A percentile compares a stretch with the other conserved stretches of the same genome.
Evolutionary conservation across 2,888 invertebrate genomes (phyloP).

Genomic region (Pinctada fucata): DNA sequence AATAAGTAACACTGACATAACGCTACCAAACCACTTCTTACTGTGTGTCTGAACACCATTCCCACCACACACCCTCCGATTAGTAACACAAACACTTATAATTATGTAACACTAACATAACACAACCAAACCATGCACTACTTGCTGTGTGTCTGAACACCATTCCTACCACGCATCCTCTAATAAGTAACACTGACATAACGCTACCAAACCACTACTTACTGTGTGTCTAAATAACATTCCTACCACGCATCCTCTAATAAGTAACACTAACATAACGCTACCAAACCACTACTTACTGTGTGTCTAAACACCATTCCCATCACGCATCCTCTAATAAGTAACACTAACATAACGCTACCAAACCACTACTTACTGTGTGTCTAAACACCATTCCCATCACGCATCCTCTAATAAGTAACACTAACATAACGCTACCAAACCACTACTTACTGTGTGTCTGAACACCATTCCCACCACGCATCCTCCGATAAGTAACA

Average conservation of each 20-base stretch:
- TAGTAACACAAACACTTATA: constrained; percentile 63
- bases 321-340: constrained; percentile 63
- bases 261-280: too few relatives aligned
- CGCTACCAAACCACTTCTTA: constrained; percentile 43
- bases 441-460: constrained; percentile 57
- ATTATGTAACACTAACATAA: too few relatives aligned
- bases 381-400: too few relatives aligned
- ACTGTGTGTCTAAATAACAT: constrained; percentile 67
- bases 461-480: constrained; percentile 66
- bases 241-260: constrained; percentile 65
- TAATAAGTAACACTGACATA: constrained; percentile 59
- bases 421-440: too few relatives aligned
- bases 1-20: too few relatives aligned
- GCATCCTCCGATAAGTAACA: constrained; percentile 61
- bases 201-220: constrained; percentile 35
- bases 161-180: constrained; percentile 66
- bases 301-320: constrained; percentile 65
- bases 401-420: too few relatives aligned
- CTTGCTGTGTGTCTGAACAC: constrained; percentile 66
- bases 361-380: too few relatives aligned
- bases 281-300: constrained; percentile 53
- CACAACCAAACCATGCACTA: background rate
- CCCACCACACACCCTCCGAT: constrained; percentile 64
- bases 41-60: constrained; percentile 65
- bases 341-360: too few relatives aligned